Base-by-base conservation (phyloP, 1,140 invertebrate species). In the Cecropterus lyciades region DNA sequence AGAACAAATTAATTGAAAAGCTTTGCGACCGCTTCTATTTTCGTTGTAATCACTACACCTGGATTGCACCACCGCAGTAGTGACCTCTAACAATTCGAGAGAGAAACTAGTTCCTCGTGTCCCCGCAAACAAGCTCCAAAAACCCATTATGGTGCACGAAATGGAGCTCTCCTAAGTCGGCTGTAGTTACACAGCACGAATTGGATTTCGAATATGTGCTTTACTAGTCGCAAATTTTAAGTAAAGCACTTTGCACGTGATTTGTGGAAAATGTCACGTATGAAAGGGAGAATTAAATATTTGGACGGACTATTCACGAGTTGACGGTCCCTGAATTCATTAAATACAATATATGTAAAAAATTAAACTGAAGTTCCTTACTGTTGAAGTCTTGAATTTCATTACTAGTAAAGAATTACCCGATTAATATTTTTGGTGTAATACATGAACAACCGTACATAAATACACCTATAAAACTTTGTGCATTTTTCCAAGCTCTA, bases 21-120 rank as follows among this genome's bases (percentile, higher is more conserved):
- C 33, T 37, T 37, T 7, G 33, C 33, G 9, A 33, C 3, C 9
- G n/a, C 30, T 1, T 37, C 33, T 37, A 37, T 37, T 37, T 37
- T 37, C 33, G 33, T 37, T n/a, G 33, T 37, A 37, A 37, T 37
- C 33, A 37, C 33, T 37, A 37, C 33, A 37, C 33, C 33, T 37
- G n/a, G 33, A 37, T 37, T 37, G 33, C 33, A 37, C n/a, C 33
- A 10, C 33, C 33, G 10, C 33, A 37, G 30, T 33, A n/a, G n/a
- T n/a, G 33, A 37, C 33, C 33, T 37, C 33, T 37, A 37, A n/a
- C 33, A 37, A 37, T 37, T 37, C 33, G 33, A 37, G 33, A 8
- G 30, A 37, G 33, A 37, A 37, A 37, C 33, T 37, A 11, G 33
- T 37, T 37, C 30, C 30, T 33, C 11, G 33, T 37, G 33, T n/a